Evolutionary conservation across 2,797 vertebrate species (phyloP).

Genomic region (Anas georgica): DNA sequence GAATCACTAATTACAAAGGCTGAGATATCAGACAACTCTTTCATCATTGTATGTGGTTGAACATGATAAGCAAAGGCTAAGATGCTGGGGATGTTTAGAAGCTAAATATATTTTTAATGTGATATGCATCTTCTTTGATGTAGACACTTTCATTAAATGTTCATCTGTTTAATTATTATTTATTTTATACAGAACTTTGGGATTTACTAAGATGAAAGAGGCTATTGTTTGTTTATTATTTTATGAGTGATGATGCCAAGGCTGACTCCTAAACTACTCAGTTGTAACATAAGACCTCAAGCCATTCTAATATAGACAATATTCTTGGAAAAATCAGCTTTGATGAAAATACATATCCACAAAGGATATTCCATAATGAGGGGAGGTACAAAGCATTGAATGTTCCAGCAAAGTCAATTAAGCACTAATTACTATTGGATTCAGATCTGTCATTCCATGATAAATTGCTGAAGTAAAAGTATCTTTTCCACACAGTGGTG

Average conservation of each 20-base stretch:
- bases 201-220: constrained; percentile 40
- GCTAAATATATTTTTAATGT: constrained; percentile 45
- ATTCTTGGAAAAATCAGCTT: constrained; percentile 22
- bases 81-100: not conserved
- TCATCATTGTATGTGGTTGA: constrained; percentile 16
- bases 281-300: not conserved
- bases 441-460: constrained; percentile 52
- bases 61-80: constrained; percentile 7
- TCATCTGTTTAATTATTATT: constrained; percentile 51
- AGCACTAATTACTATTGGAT: constrained; percentile 79
- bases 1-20: constrained; percentile 31
- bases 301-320: not conserved
- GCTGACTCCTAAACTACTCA: constrained; percentile 19
- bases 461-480: constrained; percentile 56
- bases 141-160: constrained; percentile 28
- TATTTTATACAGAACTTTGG: constrained; percentile 25
- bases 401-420: constrained; percentile 77
- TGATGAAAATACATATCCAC: constrained; percentile 35
- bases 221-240: constrained; percentile 49
- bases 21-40: constrained; percentile 34
- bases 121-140: constrained; percentile 43
- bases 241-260: not conserved
- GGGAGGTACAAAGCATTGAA: constrained; percentile 48
- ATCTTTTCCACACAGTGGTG: constrained; percentile 59
- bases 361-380: constrained; percentile 51